These are phyloP conservation scores for Hexactinellida sp. DNA, from an alignment of 37 sponge, comb jelly and placozoan genomes.

Conservation along the genomic window DNA sequence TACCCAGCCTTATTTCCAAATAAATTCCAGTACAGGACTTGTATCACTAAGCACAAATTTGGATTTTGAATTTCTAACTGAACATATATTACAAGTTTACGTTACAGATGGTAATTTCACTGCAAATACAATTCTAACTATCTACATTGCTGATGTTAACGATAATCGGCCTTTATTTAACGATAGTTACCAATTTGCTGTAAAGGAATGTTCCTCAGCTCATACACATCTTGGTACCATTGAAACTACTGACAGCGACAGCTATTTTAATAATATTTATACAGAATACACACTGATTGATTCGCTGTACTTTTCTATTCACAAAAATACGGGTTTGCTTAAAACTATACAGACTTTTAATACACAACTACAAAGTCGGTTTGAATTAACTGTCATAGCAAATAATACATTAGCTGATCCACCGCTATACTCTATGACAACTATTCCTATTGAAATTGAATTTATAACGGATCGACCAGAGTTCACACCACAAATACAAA, in stretches of 20 bases:
- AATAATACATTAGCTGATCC: not conserved
- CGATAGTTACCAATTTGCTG: not conserved
- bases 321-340: not conserved
- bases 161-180: not conserved
- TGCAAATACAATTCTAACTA: not conserved
- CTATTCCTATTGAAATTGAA: not conserved
- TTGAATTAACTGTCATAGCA: not conserved
- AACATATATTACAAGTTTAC: not conserved
- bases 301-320: not conserved
- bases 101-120: not conserved
- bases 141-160: not conserved
- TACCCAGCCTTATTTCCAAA: not conserved
- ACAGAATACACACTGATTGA: not conserved
- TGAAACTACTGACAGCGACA: not conserved
- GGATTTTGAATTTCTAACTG: not conserved
- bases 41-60: not conserved
- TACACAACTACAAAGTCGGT: not conserved
- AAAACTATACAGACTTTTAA: not conserved
- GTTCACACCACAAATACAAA: not conserved
- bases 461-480: not conserved
- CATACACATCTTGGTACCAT: constrained; percentile 11
- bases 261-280: not conserved
- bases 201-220: not conserved
- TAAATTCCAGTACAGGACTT: not conserved
- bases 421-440: not conserved